A percentile compares a stretch with the other conserved stretches of the same genome.
Conservation (phyloP, 2,113 vertebrate species). For the Osmerus eperlanus region DNA sequence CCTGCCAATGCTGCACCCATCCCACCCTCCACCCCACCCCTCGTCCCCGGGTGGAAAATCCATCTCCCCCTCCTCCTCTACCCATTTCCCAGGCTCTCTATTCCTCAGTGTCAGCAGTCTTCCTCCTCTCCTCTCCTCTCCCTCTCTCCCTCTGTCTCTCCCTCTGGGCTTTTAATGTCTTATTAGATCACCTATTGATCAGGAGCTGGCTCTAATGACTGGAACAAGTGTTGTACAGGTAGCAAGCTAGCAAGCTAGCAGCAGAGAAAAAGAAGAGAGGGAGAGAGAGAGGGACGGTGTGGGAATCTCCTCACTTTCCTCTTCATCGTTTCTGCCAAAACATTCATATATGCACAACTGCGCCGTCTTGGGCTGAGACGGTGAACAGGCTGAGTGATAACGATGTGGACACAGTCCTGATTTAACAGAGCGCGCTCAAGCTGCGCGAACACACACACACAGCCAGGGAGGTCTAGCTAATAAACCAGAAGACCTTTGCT, state of each 20-base stretch:
- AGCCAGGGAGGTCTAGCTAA: slow-evolving; percentile 46
- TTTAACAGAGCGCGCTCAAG: slow-evolving; percentile 35
- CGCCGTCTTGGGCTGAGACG: no score
- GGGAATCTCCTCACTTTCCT: no score
- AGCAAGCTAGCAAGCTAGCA: slow-evolving; percentile 44
- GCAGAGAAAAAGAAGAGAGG: slow-evolving; percentile 18
- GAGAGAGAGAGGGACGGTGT: slow-evolving; percentile 30
- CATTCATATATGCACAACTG: no score
- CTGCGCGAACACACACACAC: slow-evolving; percentile 27
- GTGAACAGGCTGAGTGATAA: slow-evolving; percentile 13
- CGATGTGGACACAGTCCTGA: slow-evolving; percentile 57
- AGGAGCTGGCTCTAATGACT: slow-evolving; percentile 54
- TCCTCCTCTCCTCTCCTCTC: slow-evolving; percentile 20
- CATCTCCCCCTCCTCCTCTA: slow-evolving; percentile 23
- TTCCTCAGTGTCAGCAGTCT: slow-evolving; percentile 56
- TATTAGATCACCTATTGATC: slow-evolving; percentile 67
- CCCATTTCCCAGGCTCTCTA: slow-evolving; percentile 36
- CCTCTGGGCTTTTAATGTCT: slow-evolving; percentile 58
- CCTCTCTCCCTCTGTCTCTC: slow-evolving; percentile 18
- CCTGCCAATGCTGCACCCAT: slow-evolving; percentile 45
- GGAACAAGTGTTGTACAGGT: slow-evolving; percentile 55
- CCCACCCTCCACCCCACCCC: slow-evolving; percentile 12
- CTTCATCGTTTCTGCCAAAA: no score
- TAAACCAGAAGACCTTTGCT: slow-evolving; percentile 20
- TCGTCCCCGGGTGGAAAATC: slow-evolving; percentile 36